Evolutionary conservation across 2,797 vertebrate genomes (phyloP), one percentile per base, ranked within the genome.

Genomic region (Phyllotis vaccarum): DNA sequence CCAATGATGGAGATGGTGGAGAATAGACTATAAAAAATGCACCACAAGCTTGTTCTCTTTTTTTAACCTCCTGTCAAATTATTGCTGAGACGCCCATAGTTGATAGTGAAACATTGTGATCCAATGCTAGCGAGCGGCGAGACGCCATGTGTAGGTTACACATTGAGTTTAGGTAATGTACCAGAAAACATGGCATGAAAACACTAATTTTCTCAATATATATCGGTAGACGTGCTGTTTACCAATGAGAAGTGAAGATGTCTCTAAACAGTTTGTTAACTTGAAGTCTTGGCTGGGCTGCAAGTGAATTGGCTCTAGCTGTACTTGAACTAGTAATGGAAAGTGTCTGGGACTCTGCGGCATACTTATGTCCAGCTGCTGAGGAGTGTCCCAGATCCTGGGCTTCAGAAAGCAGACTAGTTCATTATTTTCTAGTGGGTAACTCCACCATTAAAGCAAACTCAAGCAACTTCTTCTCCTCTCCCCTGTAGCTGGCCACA

Each of bases 141-240:
- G 98, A 97, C 92, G 87, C 97, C 97, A 95, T 97, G 96, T 98
- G 96, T 97, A 97, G 98, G 97, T 96, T 97, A 83, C 58, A 97
- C 97, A 98, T 98, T 99, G 98, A 99, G 97, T 98, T 98, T 98
- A 98, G 98, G 98, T 98, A 99, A 99, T 99, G 98, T 99, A 99
- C 98, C 98, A 98, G 98, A 98, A 99, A 98, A 97, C 97, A 92
- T 66, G 95, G 97, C 98, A 98, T 96, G 98, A 99, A 99, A 99
- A 99, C 98, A 99, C 98, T 98, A 98, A 98, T 99, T 99, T 98
- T 98, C 98, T 98, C 98, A 97, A 98, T 98, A 98, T 98, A 98
- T 98, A 98, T 98, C 97, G 96, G 98, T 96, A 98, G 98, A 97
- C 98, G 89, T 29, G n/a, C 95, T 98, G 97, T 98, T 98, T 99